Base-by-base conservation (phyloP, 2,113 vertebrate species). In the Lonchura striata region DNA sequence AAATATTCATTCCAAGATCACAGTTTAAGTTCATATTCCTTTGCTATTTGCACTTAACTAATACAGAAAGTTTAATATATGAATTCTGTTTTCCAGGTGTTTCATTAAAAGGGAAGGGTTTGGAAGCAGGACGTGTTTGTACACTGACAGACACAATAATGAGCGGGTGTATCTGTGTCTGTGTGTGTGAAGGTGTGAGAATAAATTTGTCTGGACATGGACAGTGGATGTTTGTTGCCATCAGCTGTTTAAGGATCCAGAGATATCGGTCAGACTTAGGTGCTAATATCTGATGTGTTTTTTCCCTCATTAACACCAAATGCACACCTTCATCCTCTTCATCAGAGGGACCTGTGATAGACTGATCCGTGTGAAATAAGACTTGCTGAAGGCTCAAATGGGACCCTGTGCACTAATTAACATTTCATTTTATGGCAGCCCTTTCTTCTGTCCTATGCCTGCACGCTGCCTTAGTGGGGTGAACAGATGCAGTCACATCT, bases 401-500 rank as follows among this genome's bases (percentile, higher is more conserved):
- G 74, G 86, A 53, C 59, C 70, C 75, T 77, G 72, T 22, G 82
- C 95, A 64, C 95, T 95, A 92, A 97, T 96, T 97, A 96, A 97
- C 96, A 94, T 97, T 97, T 98, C 91, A 88, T 96, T 98, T 98
- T 96, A 98, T 57, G 92, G 96, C 94, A 97, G 95, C 88, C 95
- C 96, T 97, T 97, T 93, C 90, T 85, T 94, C 85, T 96, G 83
- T 94, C 96, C 97, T 96, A 57, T 85, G 59, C 78, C 80, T 94
- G 92, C 79, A 22, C 35, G 74, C 86, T 97, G 94, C 97, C 95
- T 94, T 50, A 90, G 91, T 93, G 89, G 57, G 65, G 88, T 6
- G 97, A 98, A 91, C 98, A 98, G 98, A 97, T 98, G 98, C 89
- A 96, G 74, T 57, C 96, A 92, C 94, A 83, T 60, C 86, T 90